phyloP scores from a whole-genome alignment of 37 sponge, comb jelly and placozoan species.

The Halichondria panicea region DNA sequence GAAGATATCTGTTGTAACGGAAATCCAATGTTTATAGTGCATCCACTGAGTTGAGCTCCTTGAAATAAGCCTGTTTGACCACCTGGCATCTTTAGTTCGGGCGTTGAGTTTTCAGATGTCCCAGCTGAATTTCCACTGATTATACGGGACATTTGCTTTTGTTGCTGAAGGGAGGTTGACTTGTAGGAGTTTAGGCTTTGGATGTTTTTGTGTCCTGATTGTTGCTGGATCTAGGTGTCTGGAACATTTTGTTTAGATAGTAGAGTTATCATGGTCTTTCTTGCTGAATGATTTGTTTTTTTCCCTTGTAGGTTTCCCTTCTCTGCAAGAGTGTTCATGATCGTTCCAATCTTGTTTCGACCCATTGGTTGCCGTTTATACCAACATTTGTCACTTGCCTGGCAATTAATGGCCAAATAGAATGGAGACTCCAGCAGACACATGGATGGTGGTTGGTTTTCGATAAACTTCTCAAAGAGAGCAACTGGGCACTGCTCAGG shows the following conservation, averaged over 20 bases:
- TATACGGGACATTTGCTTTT: too few species aligned
- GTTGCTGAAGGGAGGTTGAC: too few species aligned
- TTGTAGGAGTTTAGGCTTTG: neutral
- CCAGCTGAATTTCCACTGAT: too few species aligned
- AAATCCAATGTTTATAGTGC: too few species aligned
- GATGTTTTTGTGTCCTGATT: slow-evolving; percentile 2
- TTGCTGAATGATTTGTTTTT: slow-evolving; percentile 5
- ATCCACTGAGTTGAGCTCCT: too few species aligned
- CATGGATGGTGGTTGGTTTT: neutral
- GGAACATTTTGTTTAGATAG: neutral
- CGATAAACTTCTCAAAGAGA: neutral
- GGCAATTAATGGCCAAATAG: neutral
- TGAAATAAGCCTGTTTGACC: too few species aligned
- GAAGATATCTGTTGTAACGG: too few species aligned
- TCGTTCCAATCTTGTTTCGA: neutral
- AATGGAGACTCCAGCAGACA: neutral
- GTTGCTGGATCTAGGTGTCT: neutral
- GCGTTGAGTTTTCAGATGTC: too few species aligned
- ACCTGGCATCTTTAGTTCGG: too few species aligned
- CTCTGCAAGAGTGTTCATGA: neutral
- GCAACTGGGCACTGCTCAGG: neutral
- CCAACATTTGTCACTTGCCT: neutral
- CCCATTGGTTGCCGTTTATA: neutral
- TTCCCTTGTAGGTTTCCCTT: neutral
- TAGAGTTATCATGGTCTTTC: neutral